Conservation (phyloP, 2,888 invertebrate genomes). For the Cantharis rufa region DNA sequence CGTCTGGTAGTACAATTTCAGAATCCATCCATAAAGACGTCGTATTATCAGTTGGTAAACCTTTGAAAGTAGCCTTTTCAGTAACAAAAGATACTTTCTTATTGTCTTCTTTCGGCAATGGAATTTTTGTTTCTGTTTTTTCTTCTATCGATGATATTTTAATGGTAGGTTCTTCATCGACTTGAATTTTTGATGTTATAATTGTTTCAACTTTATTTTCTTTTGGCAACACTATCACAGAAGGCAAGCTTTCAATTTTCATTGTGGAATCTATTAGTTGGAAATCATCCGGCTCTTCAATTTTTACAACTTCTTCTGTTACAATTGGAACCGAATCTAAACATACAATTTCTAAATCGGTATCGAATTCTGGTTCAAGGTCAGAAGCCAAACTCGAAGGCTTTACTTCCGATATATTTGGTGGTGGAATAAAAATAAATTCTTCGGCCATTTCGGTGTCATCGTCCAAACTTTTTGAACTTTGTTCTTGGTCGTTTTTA, state of each 20-base stretch:
- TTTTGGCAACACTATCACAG: not conserved
- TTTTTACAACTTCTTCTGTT: not conserved
- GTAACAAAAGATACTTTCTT: not conserved
- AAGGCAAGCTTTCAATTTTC: not conserved
- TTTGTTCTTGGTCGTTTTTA: slow-evolving; percentile 23
- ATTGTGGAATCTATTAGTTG: not conserved
- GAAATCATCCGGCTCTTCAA: not conserved
- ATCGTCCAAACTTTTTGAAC: slow-evolving; percentile 31
- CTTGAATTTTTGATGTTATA: not conserved
- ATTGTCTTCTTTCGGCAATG: not conserved
- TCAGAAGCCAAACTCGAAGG: not conserved
- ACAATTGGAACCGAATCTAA: not conserved
- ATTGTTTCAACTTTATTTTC: not conserved
- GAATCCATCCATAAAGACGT: slow-evolving; percentile 34
- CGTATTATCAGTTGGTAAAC: slow-evolving; percentile 38
- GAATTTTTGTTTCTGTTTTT: not conserved
- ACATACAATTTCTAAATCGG: slow-evolving; percentile 20
- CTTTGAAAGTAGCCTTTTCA: slow-evolving; percentile 26
- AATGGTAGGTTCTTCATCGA: not conserved
- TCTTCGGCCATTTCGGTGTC: slow-evolving; percentile 38
- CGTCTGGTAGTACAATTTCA: slow-evolving; percentile 22
- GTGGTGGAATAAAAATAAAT: slow-evolving; percentile 40
- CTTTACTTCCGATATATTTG: slow-evolving; percentile 1
- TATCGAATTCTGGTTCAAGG: slow-evolving; percentile 39
- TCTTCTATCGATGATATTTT: not conserved